Base-by-base conservation (phyloP, 2,888 invertebrate species). In the Xylocampa areola region DNA sequence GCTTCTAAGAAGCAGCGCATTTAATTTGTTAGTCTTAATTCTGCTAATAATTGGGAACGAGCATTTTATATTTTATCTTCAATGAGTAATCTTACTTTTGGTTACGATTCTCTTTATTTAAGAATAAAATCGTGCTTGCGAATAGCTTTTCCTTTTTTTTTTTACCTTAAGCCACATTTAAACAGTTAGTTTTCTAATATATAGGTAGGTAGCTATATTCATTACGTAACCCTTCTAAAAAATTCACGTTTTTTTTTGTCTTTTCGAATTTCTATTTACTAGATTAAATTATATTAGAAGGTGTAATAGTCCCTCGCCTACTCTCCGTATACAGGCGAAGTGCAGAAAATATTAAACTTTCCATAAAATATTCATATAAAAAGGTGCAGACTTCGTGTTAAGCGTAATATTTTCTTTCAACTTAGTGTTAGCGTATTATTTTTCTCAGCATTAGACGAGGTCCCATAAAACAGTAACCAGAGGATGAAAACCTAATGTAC, bases 1-100 rank as follows among this genome's bases (percentile, higher is more conserved):
- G 35, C 4, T 74, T 74, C 74, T 64, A 40, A 64, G 73, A 73
- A 74, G 41, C 43, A 55, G 48, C 37, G 48, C 51, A 71, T 63
- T 64, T 55, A 54, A 74, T 73, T 61, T 60, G 45, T 52, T 48
- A 52, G 59, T 58, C 50, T 63, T 65, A 48, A 63, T 73, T 60
- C 63, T 71, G 61, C 61, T 62, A 49, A 65, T 59, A 68, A 64
- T 72, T 69, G 63, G 39, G 50, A 32, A 47, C 47, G 36, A 33
- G 49, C 21, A 54, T 53, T 59, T 51, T 43, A 53, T 68, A 51
- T 74, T 64, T 64, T 39, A 41, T 40, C 36, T 61, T 50, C 52
- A 57, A 50, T 71, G 63, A 71, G 49, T 62, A 59, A 68, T 57
- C 16, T 33, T 29, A 37, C 11, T 48, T 40, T 59, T 50, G 11